Conservation (phyloP, 2,113 vertebrate species). For the Phocoena phocoena region DNA sequence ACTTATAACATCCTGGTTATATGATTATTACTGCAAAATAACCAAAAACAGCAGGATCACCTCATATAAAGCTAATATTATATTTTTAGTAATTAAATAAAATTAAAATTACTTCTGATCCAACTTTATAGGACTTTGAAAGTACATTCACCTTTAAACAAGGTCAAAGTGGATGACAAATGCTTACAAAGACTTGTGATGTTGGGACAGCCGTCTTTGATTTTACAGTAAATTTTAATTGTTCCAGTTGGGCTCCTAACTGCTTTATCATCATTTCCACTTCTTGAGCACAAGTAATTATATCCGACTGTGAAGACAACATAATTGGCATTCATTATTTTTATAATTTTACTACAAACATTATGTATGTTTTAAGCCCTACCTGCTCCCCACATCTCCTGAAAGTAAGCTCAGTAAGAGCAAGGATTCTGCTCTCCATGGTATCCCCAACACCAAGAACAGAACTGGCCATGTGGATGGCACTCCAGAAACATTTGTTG, state of each 20-base stretch:
- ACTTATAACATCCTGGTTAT: not conserved
- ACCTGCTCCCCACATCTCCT: not conserved
- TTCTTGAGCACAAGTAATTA: slow-evolving; percentile 84
- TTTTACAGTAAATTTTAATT: slow-evolving; percentile 84
- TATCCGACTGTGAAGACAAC: slow-evolving; percentile 86
- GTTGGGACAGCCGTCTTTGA: slow-evolving; percentile 87
- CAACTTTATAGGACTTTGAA: not conserved
- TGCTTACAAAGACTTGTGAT: slow-evolving; percentile 92
- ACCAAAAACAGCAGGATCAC: not conserved
- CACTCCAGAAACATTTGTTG: not conserved
- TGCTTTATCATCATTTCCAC: slow-evolving; percentile 85
- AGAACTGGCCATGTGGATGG: not conserved
- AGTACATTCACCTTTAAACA: not conserved
- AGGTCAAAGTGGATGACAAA: slow-evolving; percentile 11
- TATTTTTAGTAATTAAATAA: slow-evolving; percentile 5
- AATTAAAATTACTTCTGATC: slow-evolving; percentile 36
- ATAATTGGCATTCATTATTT: slow-evolving; percentile 11
- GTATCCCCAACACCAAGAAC: not conserved
- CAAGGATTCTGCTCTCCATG: not conserved
- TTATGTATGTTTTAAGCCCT: not conserved
- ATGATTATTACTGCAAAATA: not conserved
- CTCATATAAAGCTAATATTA: not conserved
- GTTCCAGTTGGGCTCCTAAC: slow-evolving; percentile 83
- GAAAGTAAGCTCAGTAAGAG: not conserved
- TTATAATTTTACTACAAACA: not conserved